These are phyloP conservation scores for Dendrophyllia cribrosa DNA, from an alignment of 64 coral and sea anemone genomes.

Conservation along the genomic window DNA sequence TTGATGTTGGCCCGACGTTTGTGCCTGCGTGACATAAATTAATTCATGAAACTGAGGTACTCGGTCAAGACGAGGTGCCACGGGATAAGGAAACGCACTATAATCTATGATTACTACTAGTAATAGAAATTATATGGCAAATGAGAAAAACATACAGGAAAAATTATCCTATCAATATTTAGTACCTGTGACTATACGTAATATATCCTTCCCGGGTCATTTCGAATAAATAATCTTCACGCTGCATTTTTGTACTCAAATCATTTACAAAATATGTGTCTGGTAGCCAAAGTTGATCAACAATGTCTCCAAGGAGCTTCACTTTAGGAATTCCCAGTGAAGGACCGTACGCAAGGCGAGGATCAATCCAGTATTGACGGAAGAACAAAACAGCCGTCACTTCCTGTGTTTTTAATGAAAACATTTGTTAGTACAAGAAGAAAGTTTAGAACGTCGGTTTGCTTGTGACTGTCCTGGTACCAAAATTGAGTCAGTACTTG, in stretches of 20 bases:
- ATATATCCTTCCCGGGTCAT: conserved; percentile 6
- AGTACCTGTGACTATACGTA: conserved; percentile 40
- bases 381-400: conserved; percentile 49
- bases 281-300: conserved; percentile 61
- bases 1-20: too few species aligned
- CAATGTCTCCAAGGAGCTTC: conserved; percentile 14
- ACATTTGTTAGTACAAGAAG: too few species aligned
- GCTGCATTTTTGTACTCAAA: conserved; percentile 21
- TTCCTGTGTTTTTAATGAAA: conserved; percentile 33
- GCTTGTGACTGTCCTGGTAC: too few species aligned
- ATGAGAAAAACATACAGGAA: too few species aligned
- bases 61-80: too few species aligned
- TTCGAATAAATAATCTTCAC: conserved; percentile 21
- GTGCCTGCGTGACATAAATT: too few species aligned
- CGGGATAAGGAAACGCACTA: too few species aligned
- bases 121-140: too few species aligned
- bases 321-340: conserved; percentile 28
- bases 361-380: conserved; percentile 58
- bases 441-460: too few species aligned
- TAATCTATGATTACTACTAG: too few species aligned
- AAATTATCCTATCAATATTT: neutral
- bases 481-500: too few species aligned
- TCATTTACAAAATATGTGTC: conserved; percentile 68
- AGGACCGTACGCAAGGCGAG: conserved; percentile 42
- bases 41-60: too few species aligned